Conservation (phyloP, 2,888 invertebrate genomes). For the Buathra laborator region DNA sequence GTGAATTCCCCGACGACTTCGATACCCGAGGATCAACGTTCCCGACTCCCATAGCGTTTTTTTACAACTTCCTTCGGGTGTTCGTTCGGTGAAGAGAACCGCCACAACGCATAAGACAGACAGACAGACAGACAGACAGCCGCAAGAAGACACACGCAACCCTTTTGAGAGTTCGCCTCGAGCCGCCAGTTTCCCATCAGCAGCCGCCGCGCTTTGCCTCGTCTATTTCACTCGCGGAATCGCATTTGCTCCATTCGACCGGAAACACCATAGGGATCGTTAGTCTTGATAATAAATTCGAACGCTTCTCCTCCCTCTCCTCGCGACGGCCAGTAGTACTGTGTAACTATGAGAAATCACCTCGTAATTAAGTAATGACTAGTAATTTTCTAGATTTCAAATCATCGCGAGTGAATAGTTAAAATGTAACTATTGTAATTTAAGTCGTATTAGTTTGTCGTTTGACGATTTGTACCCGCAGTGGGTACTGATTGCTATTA, state of each 20-base stretch:
- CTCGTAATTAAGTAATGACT: constrained; percentile 12
- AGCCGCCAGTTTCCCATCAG: constrained; percentile 64
- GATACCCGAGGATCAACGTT: constrained; percentile 51
- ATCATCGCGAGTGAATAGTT: constrained; percentile 10
- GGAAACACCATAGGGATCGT: constrained; percentile 47
- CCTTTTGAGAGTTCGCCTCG: constrained; percentile 58
- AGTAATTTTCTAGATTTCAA: constrained; percentile 20
- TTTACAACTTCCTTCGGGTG: constrained; percentile 63
- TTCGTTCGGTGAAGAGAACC: constrained; percentile 36
- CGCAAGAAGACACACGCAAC: constrained; percentile 64
- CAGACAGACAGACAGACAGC: constrained; percentile 42
- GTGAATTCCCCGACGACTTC: constrained; percentile 63
- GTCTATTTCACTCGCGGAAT: constrained; percentile 27
- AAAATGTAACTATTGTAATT: constrained; percentile 54
- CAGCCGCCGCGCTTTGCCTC: constrained; percentile 2
- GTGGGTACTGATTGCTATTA: neutral
- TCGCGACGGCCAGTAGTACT: neutral
- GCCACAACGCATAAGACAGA: constrained; percentile 12
- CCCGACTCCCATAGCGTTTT: constrained; percentile 54
- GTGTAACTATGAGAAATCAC: constrained; percentile 12
- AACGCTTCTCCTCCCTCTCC: neutral
- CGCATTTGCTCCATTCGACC: constrained; percentile 39
- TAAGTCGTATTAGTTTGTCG: constrained; percentile 35
- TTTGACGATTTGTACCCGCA: constrained; percentile 39
- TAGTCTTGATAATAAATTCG: constrained; percentile 28